phyloP scores from a whole-genome alignment of 2,797 vertebrate genomes.

The Coregonus sp. region DNA sequence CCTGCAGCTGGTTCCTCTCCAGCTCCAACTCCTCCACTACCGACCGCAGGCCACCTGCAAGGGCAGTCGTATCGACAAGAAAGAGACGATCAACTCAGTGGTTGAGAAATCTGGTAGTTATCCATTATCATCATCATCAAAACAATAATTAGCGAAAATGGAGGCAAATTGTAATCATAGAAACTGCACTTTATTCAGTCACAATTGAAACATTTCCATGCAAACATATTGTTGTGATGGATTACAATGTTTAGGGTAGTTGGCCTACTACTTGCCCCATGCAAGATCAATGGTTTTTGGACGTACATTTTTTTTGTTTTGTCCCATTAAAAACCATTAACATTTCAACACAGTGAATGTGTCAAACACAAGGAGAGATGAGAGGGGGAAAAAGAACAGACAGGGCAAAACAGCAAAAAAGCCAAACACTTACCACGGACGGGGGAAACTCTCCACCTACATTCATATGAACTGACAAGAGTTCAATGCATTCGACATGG shows the following conservation, averaged over 20 bases:
- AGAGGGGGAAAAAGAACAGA: slow-evolving; percentile 25
- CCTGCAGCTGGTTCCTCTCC: slow-evolving; percentile 91
- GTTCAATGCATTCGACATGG: slow-evolving; percentile 48
- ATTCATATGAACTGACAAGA: slow-evolving; percentile 48
- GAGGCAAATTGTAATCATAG: background rate
- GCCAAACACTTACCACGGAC: slow-evolving; percentile 68
- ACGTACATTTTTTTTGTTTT: background rate
- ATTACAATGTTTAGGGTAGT: background rate
- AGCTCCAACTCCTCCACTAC: slow-evolving; percentile 90
- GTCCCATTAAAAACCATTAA: slow-evolving; percentile 13
- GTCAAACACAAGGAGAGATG: slow-evolving; percentile 12
- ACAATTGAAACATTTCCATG: background rate
- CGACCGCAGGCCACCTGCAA: slow-evolving; percentile 78
- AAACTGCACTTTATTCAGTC: background rate
- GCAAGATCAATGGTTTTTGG: slow-evolving; percentile 24
- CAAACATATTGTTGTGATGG: background rate
- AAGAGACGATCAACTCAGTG: background rate
- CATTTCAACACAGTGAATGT: slow-evolving; percentile 11
- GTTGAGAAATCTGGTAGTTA: background rate
- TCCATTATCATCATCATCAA: background rate
- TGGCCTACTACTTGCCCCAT: background rate
- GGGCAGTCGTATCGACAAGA: background rate
- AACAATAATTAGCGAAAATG: background rate
- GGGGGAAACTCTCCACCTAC: slow-evolving; percentile 40
- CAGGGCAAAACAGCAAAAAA: slow-evolving; percentile 36